These are phyloP conservation scores for Pogonus chalceus DNA, from an alignment of 1,140 invertebrate species.

Conservation along the genomic window DNA sequence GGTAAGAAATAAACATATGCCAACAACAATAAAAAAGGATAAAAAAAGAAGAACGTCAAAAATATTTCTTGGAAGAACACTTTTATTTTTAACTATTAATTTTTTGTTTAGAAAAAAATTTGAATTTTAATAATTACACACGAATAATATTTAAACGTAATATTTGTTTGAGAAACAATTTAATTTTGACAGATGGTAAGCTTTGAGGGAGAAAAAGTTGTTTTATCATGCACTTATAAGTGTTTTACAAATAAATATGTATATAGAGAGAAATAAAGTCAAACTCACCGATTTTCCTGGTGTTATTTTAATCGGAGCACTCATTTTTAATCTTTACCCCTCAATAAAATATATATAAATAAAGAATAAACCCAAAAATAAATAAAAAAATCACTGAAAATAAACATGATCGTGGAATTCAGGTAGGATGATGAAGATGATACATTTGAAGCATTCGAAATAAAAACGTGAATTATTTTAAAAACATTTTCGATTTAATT, in stretches of 20 bases:
- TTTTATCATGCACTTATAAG: neutral
- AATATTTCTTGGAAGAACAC: slow-evolving; percentile 18
- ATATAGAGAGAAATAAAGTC: neutral
- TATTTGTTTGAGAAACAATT: too few species aligned
- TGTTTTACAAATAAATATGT: neutral
- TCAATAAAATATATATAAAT: neutral
- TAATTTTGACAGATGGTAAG: too few species aligned
- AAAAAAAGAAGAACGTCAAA: slow-evolving; percentile 6
- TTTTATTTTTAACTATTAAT: slow-evolving; percentile 12
- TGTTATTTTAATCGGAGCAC: neutral
- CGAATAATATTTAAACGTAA: too few species aligned
- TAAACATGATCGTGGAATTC: neutral
- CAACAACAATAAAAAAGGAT: slow-evolving; percentile 13
- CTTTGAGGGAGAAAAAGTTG: neutral
- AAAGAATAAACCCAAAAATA: neutral
- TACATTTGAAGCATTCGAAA: neutral
- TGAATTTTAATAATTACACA: too few species aligned
- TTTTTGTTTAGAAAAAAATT: slow-evolving; percentile 8
- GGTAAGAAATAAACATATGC: slow-evolving; percentile 8
- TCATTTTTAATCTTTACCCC: neutral
- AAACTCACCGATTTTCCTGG: neutral
- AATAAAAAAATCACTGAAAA: too few species aligned
- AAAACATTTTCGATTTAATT: slow-evolving; percentile 35
- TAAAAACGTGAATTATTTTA: slow-evolving; percentile 22
- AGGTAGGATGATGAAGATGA: neutral